Evolutionary conservation across 2,888 invertebrate genomes (phyloP).

Genomic region (Pammene aurita): DNA sequence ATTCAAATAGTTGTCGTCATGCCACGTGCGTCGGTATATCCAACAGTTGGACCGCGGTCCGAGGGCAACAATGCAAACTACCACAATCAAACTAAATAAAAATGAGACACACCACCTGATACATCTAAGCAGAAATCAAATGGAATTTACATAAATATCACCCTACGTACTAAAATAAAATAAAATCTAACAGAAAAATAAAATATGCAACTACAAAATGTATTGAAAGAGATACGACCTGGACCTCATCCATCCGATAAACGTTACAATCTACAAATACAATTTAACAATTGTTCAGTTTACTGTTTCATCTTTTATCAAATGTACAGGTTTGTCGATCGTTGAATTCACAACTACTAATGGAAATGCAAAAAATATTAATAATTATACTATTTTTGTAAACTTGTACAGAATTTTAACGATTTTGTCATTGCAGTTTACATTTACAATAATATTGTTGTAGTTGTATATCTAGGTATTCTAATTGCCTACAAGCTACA

Average conservation of each 20-base stretch:
- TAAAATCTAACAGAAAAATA: slow-evolving; percentile 20
- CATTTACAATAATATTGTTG: not conserved
- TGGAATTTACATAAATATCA: slow-evolving; percentile 45
- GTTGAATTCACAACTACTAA: too few relatives aligned
- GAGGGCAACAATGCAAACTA: not conserved
- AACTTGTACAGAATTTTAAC: not conserved
- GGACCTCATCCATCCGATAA: slow-evolving; percentile 6
- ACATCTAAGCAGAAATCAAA: slow-evolving; percentile 23
- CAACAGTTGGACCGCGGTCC: too few relatives aligned
- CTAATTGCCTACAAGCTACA: not conserved
- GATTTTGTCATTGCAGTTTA: not conserved
- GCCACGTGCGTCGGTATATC: too few relatives aligned
- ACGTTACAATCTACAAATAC: slow-evolving; percentile 8
- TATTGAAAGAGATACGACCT: slow-evolving; percentile 26
- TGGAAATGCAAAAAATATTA: too few relatives aligned
- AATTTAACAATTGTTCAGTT: not conserved
- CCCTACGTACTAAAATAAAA: slow-evolving; percentile 19
- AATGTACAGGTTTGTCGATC: not conserved
- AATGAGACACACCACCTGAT: slow-evolving; percentile 9
- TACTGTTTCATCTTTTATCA: not conserved
- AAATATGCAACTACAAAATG: slow-evolving; percentile 21
- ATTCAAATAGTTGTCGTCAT: too few relatives aligned
- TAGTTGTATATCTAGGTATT: not conserved
- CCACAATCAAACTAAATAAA: slow-evolving; percentile 3
- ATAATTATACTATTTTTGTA: not conserved